These are phyloP conservation scores for Diarsia mendica DNA, from an alignment of 2,888 invertebrate genomes.

Conservation along the genomic window DNA sequence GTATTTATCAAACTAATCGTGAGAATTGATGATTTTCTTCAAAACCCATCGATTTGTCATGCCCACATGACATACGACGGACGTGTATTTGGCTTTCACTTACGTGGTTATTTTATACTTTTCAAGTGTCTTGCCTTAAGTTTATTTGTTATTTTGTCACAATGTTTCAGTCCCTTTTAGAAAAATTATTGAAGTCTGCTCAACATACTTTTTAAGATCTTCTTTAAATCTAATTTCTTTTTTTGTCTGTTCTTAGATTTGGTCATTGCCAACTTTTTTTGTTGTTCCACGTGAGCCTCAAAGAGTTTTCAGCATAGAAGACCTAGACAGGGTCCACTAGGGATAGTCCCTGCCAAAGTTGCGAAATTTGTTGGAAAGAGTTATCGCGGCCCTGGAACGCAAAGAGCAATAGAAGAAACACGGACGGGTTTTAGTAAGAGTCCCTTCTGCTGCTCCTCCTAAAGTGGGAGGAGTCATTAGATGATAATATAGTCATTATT, in stretches of 20 bases:
- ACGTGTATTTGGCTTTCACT: slow-evolving; percentile 51
- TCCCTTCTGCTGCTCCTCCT: too few species aligned
- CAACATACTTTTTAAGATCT: background rate
- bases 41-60: slow-evolving; percentile 54
- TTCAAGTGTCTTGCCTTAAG: background rate
- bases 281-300: too few species aligned
- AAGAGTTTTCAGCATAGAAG: too few species aligned
- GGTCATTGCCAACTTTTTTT: background rate
- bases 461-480: too few species aligned
- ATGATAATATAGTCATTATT: too few species aligned
- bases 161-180: background rate
- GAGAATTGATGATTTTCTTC: slow-evolving; percentile 62
- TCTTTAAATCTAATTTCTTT: background rate
- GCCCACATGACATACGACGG: slow-evolving; percentile 41
- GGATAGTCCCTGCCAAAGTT: too few species aligned
- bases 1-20: slow-evolving; percentile 64
- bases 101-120: slow-evolving; percentile 7
- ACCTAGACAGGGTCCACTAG: too few species aligned
- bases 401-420: too few species aligned
- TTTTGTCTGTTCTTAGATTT: background rate
- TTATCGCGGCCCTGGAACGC: too few species aligned
- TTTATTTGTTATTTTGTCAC: background rate
- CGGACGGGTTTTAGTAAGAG: too few species aligned
- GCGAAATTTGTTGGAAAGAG: too few species aligned
- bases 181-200: background rate